These are phyloP conservation scores for Dioctria linearis DNA, from an alignment of 2,888 invertebrate species.

Conservation along the genomic window DNA sequence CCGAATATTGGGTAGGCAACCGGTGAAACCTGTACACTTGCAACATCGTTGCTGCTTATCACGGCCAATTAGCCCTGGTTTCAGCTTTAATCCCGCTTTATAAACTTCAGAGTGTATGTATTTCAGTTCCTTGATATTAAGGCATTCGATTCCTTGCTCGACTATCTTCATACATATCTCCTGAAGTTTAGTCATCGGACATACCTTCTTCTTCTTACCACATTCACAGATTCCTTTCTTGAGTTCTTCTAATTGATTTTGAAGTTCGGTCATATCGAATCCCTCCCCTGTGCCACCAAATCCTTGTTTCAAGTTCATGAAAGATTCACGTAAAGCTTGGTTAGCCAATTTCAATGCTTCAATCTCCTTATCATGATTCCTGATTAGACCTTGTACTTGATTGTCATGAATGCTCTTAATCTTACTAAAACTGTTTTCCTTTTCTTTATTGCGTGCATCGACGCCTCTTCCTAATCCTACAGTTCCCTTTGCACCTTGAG, in stretches of 20 bases:
- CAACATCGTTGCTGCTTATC: slow-evolving; percentile 63
- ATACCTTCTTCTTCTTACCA: neutral
- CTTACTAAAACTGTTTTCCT: slow-evolving; percentile 40
- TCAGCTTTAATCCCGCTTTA: slow-evolving; percentile 64
- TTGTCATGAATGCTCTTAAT: slow-evolving; percentile 54
- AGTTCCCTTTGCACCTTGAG: neutral
- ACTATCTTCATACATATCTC: slow-evolving; percentile 65
- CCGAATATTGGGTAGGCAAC: slow-evolving; percentile 61
- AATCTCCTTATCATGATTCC: slow-evolving; percentile 55
- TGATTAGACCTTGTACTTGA: slow-evolving; percentile 53
- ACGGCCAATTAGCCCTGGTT: slow-evolving; percentile 59
- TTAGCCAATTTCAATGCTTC: slow-evolving; percentile 52
- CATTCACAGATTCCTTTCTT: slow-evolving; percentile 64
- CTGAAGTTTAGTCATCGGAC: slow-evolving; percentile 62
- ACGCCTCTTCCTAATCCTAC: neutral
- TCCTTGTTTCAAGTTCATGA: slow-evolving; percentile 54
- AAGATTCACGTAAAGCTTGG: slow-evolving; percentile 48
- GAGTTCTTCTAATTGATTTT: slow-evolving; percentile 15
- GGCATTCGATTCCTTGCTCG: slow-evolving; percentile 64
- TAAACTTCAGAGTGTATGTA: slow-evolving; percentile 67
- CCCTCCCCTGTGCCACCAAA: slow-evolving; percentile 7
- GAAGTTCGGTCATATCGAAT: neutral
- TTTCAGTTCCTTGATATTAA: slow-evolving; percentile 65
- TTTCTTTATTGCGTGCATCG: neutral
- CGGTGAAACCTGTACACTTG: slow-evolving; percentile 63